Conservation (phyloP, 2,888 invertebrate genomes). For the Peribatodes rhomboidaria region DNA sequence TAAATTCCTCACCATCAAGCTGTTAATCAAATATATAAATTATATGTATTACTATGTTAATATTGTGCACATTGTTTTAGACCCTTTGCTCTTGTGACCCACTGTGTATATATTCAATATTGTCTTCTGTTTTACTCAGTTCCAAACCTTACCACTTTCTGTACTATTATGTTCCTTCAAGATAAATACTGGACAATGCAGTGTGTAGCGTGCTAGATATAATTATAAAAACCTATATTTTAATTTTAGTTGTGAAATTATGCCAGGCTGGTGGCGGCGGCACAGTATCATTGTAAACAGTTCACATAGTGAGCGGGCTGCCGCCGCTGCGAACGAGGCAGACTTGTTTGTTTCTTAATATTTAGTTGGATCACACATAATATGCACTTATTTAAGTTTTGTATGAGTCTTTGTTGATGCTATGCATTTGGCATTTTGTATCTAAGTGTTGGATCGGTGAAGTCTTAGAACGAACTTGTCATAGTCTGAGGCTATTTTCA, state of each 20-base stretch:
- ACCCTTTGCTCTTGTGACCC: constrained; percentile 1
- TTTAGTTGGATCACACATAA: constrained; percentile 67
- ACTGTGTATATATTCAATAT: constrained; percentile 11
- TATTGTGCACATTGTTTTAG: neutral
- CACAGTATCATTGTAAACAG: constrained; percentile 38
- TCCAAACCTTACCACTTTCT: constrained; percentile 11
- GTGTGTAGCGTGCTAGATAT: constrained; percentile 59
- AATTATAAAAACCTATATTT: constrained; percentile 42
- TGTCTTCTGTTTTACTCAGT: constrained; percentile 31
- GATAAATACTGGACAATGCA: constrained; percentile 28
- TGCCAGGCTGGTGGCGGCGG: constrained; percentile 56
- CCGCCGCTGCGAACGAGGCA: constrained; percentile 57
- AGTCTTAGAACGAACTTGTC: constrained; percentile 44
- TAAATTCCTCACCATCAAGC: constrained; percentile 22
- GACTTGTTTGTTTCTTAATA: constrained; percentile 68
- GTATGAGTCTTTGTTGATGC: constrained; percentile 68
- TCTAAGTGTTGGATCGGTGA: constrained; percentile 52
- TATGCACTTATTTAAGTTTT: constrained; percentile 74
- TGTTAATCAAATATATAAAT: constrained; percentile 7
- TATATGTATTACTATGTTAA: constrained; percentile 8
- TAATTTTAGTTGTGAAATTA: constrained; percentile 46
- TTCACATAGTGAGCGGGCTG: constrained; percentile 67
- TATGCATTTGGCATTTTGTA: constrained; percentile 50
- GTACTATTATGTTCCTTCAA: constrained; percentile 22
- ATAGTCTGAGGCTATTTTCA: constrained; percentile 63